Evolutionary conservation across 2,113 vertebrate genomes (phyloP), one percentile per base, ranked within the genome.

Genomic region (Athene noctua): DNA sequence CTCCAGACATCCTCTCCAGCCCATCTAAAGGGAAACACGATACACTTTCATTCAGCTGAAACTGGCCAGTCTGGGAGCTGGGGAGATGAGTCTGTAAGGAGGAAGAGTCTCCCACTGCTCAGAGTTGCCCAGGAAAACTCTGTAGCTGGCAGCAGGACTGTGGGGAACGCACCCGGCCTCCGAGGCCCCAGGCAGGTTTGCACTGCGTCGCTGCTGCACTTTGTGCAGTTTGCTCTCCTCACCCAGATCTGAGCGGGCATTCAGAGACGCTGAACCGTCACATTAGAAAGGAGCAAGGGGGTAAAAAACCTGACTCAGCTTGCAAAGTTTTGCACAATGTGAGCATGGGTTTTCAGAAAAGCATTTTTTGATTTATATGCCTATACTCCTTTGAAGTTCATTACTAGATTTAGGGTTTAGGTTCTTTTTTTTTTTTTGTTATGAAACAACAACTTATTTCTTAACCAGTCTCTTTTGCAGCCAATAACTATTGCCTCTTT

Each of bases 381-480:
- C 87, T 79, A 1, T 12, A 52, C 5, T 68, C 62, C 38, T 52
- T 80, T 13, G 5, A 78, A 91, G 74, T 81, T 90, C 36, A n/a
- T 85, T 70, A 72, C 27, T 88, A 49, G 58, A 89, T 92, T 54
- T 65, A 78, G 58, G 1, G 11, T 44, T 90, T n/a, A 49, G 47
- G 44, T 70, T 88, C 80, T 63, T 86, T 30, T 29, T 86, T 95
- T 40, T 86, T 95, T 40, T 88, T 65, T 49, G 29, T 78, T 93
- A 72, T 15, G 77, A 90, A 92, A 92, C 42, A 92, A 72, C 36
- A 88, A 95, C 82, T 90, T 88, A 36, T 75, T 86, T 79, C 78
- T 58, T 77, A 96, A 92, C 80, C 68, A 40, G 90, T 84, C 96
- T 86, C 70, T 94, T 75, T 89, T 95, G 82, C 86, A 94, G 94